Percentiles rank a stretch among this genome's conserved stretches.
Evolutionary conservation across 1,140 invertebrate species (phyloP).

Genomic region (Harlomillsia oculata): DNA sequence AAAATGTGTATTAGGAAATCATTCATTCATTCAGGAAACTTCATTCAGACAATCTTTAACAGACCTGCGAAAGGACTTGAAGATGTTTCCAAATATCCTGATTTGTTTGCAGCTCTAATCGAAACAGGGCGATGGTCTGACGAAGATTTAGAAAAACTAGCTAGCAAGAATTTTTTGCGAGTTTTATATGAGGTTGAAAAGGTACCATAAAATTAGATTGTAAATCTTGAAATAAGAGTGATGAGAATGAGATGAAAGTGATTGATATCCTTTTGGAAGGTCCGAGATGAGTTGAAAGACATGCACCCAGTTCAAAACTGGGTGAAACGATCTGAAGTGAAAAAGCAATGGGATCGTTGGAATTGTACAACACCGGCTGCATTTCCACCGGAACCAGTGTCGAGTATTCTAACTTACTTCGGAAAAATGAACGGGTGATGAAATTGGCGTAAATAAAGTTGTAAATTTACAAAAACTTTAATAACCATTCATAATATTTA

Average conservation of each 20-base stretch:
- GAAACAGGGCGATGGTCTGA: slow-evolving; percentile 41
- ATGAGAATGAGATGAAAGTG: neutral
- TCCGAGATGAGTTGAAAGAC: slow-evolving; percentile 15
- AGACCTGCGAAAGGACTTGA: slow-evolving; percentile 44
- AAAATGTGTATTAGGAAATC: neutral
- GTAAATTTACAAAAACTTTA: too few species aligned
- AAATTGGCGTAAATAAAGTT: too few species aligned
- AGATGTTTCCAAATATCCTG: slow-evolving; percentile 47
- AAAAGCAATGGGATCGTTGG: slow-evolving; percentile 7
- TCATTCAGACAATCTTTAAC: neutral
- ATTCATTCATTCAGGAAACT: neutral
- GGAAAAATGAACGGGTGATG: too few species aligned
- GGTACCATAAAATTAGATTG: slow-evolving; percentile 11
- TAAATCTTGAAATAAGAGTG: neutral
- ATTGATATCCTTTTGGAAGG: slow-evolving; percentile 3
- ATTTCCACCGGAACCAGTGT: neutral
- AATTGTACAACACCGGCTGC: slow-evolving; percentile 13
- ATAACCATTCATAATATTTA: too few species aligned
- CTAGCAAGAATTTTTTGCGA: slow-evolving; percentile 45
- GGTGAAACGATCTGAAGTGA: slow-evolving; percentile 14
- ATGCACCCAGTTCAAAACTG: slow-evolving; percentile 19
- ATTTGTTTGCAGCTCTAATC: slow-evolving; percentile 42
- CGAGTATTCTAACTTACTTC: neutral
- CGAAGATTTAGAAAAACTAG: slow-evolving; percentile 44
- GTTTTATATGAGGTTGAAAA: slow-evolving; percentile 39